Evolutionary conservation across 2,113 vertebrate genomes (phyloP).

Genomic region (Rhombomys opimus): DNA sequence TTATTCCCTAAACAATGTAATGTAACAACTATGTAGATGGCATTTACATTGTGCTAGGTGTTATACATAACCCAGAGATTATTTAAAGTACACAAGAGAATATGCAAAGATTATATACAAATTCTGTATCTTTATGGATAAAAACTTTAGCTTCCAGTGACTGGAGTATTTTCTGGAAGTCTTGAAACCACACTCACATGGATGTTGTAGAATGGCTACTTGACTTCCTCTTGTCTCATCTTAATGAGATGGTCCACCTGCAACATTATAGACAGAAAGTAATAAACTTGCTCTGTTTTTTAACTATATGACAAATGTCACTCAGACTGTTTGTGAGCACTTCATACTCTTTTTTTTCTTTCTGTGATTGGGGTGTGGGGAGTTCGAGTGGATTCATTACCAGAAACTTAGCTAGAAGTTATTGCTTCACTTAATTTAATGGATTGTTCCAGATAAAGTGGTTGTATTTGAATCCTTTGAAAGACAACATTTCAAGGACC

Average conservation of each 20-base stretch:
- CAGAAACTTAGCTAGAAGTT: neutral
- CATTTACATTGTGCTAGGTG: neutral
- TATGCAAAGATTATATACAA: neutral
- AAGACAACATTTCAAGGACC: slow-evolving; percentile 1
- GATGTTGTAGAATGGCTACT: neutral
- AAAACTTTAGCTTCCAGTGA: neutral
- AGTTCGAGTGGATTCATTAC: neutral
- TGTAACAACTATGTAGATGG: neutral
- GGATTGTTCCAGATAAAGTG: neutral
- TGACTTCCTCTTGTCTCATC: neutral
- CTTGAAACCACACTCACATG: neutral
- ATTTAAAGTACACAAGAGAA: neutral
- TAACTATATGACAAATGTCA: neutral
- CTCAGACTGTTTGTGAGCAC: neutral
- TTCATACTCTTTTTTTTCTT: neutral
- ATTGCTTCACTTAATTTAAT: neutral
- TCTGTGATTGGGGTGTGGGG: neutral
- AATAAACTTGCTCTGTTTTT: neutral
- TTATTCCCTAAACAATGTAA: neutral
- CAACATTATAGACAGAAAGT: neutral
- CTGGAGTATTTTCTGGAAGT: accelerated
- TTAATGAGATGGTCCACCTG: no score
- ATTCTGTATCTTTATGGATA: neutral
- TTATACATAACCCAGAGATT: neutral
- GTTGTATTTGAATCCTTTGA: neutral